Conservation (phyloP, 2,888 invertebrate species). For the Diplazon laetatorius region DNA sequence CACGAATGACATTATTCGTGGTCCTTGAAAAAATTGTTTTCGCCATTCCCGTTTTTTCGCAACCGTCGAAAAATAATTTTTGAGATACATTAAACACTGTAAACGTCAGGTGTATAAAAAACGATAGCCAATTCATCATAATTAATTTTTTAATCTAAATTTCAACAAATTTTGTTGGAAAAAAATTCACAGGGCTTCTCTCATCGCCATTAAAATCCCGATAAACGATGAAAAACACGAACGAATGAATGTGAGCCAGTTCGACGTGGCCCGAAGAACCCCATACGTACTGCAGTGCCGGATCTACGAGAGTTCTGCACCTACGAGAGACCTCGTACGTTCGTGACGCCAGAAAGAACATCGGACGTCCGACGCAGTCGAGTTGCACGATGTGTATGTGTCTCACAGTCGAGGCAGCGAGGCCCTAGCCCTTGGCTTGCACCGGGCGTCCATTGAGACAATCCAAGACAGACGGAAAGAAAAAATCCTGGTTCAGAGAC, state of each 20-base stretch:
- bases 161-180: too few species aligned
- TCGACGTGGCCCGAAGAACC: background rate
- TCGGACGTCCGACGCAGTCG: constrained; percentile 67
- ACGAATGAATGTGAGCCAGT: background rate
- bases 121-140: too few species aligned
- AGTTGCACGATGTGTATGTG: constrained; percentile 68
- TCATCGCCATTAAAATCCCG: too few species aligned
- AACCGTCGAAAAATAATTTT: too few species aligned
- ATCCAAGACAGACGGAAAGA: constrained; percentile 25
- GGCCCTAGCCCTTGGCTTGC: constrained; percentile 56
- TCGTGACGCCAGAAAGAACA: constrained; percentile 62
- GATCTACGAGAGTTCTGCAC: constrained; percentile 43
- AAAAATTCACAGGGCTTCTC: too few species aligned
- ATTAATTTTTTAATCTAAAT: too few species aligned
- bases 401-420: constrained; percentile 75
- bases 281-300: background rate
- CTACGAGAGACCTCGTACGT: constrained; percentile 73
- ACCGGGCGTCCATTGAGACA: constrained; percentile 34
- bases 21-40: constrained; percentile 12
- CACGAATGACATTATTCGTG: background rate
- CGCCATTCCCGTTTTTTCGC: background rate
- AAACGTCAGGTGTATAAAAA: too few species aligned
- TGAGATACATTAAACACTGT: too few species aligned
- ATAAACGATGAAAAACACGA: too few species aligned
- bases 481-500: constrained; percentile 1